phyloP scores from a whole-genome alignment of 2,113 vertebrate species.

The Romanogobio albipinnatus region DNA sequence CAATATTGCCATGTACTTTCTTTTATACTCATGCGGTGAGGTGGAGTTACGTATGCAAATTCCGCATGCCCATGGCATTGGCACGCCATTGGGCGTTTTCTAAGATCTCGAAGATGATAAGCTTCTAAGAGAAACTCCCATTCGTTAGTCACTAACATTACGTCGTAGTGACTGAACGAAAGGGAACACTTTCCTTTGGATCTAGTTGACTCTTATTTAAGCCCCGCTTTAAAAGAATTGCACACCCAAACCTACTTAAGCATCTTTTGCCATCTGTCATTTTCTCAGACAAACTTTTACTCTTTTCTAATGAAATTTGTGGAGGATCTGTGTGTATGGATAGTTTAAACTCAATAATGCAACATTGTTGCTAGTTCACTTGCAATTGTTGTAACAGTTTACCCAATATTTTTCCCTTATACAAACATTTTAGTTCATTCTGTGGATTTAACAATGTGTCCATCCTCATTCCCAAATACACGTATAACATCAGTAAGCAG shows the following conservation, averaged over 20 bases:
- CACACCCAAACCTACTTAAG: not conserved
- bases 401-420: not conserved
- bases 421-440: not conserved
- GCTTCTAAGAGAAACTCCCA: too few species aligned
- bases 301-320: not conserved
- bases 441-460: not conserved
- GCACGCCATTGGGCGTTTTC: too few species aligned
- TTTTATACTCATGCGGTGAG: too few species aligned
- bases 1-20: too few species aligned
- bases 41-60: too few species aligned
- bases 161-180: too few species aligned
- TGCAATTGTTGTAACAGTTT: not conserved
- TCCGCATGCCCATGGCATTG: too few species aligned
- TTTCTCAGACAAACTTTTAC: too few species aligned
- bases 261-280: not conserved
- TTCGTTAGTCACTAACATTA: too few species aligned
- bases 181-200: too few species aligned
- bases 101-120: too few species aligned
- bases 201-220: not conserved
- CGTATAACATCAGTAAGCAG: not conserved
- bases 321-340: not conserved
- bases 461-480: not conserved
- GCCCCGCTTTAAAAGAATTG: not conserved
- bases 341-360: not conserved
- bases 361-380: not conserved